Evolutionary conservation across 2,113 vertebrate species (phyloP), one percentile per base, ranked within the genome.

Genomic region (Salminus brasiliensis): DNA sequence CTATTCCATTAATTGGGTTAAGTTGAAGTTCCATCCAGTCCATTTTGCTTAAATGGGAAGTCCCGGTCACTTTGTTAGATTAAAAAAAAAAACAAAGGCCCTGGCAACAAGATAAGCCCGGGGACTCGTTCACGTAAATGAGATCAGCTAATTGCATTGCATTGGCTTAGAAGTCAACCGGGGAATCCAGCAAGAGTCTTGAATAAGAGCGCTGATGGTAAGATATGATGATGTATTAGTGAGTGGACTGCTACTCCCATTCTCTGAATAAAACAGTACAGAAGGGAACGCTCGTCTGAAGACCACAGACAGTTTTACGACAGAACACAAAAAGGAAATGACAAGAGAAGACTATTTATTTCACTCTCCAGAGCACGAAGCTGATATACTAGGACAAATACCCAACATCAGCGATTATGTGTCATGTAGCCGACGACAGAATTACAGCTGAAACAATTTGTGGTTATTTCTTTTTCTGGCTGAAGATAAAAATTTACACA

Each of bases 101-200:
- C 18, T 2, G 65, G n/a, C 53, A 66, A 66, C 30, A 30, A n/a
- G 49, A 57, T 77, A 52, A 77, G 25, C 49, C n/a, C 18, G 27
- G 12, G 68, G 63, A 68, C 39, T 45, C 8, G 30, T n/a, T 70
- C 12, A 4, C 27, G 6, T 49, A 49, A 78, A 60, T 71, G 55
- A 49, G 76, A 78, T 78, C 13, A 71, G 25, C 36, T 66, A 36
- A 66, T 53, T 65, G 5, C 16, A 10, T 12, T 53, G 30, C 45
- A 27, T 53, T 36, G 4, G n/a, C 29, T 75, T 43, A 65, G 2
- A 74, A n/a, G n/a, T 23, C 41, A 63, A 13, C 27, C 8, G 11
- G 11, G 43, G 59, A 66, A 36, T 11, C 21, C 23, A 2, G 34
- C 21, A 5, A n/a, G 32, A 66, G 34, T 10, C 18, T 66, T n/a